phyloP scores from a whole-genome alignment of 2,797 vertebrate genomes.

The Eulemur albifrons region DNA sequence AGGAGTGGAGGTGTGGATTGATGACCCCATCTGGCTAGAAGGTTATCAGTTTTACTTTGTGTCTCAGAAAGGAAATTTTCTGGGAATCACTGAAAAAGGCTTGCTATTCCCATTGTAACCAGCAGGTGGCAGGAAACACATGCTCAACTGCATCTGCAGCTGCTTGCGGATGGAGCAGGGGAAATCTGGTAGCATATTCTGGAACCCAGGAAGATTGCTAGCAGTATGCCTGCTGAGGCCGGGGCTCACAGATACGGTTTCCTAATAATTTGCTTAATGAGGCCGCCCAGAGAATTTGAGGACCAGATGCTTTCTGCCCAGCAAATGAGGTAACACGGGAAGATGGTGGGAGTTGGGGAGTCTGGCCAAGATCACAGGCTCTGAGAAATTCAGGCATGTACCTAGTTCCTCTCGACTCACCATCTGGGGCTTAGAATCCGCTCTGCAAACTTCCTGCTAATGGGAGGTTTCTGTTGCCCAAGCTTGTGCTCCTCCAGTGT shows the following conservation, averaged over 20 bases:
- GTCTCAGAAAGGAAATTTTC: neutral
- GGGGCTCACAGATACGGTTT: neutral
- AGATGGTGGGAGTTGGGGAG: conserved; percentile 4
- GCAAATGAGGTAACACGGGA: conserved; percentile 35
- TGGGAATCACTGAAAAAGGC: neutral
- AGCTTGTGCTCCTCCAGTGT: neutral
- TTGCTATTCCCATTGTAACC: conserved; percentile 9
- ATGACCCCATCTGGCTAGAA: neutral
- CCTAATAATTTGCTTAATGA: conserved; percentile 40
- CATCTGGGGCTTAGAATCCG: neutral
- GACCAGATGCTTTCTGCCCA: conserved; percentile 40
- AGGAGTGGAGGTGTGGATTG: neutral
- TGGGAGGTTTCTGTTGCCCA: neutral
- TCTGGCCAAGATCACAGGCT: neutral
- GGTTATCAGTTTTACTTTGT: neutral
- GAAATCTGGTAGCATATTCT: neutral
- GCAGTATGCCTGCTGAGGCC: neutral
- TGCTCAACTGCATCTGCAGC: neutral
- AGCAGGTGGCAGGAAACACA: conserved; percentile 61
- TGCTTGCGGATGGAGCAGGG: neutral
- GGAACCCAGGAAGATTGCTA: neutral
- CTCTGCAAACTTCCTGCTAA: neutral
- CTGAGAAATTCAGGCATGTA: neutral
- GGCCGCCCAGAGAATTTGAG: neutral
- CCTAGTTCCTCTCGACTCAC: neutral